phyloP scores from a whole-genome alignment of 2,113 vertebrate species.

The Stegastes partitus region DNA sequence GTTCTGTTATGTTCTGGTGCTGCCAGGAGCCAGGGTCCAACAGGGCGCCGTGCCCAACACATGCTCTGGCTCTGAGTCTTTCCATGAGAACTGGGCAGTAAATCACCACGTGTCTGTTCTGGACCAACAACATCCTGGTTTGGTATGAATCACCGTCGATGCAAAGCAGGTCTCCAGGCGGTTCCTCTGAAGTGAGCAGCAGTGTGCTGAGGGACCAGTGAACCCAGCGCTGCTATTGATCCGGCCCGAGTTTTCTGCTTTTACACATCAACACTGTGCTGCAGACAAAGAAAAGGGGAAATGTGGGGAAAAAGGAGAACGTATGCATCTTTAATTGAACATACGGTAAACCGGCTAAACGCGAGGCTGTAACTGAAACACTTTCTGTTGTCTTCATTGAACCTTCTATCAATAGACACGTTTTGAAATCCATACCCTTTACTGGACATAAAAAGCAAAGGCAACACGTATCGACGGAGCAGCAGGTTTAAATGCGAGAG shows the following conservation, averaged over 20 bases:
- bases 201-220: constrained; percentile 8
- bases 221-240: neutral
- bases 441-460: constrained; percentile 34
- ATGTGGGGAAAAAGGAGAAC: neutral
- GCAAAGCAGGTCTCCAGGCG: constrained; percentile 5
- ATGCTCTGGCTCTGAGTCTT: neutral
- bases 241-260: neutral
- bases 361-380: neutral
- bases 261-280: constrained; percentile 9
- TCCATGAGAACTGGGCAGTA: neutral
- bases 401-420: constrained; percentile 26
- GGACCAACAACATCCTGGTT: neutral
- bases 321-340: neutral
- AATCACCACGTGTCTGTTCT: constrained; percentile 3
- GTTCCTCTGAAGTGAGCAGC: constrained; percentile 1
- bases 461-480: constrained; percentile 34
- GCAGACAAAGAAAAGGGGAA: neutral
- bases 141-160: constrained; percentile 13
- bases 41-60: neutral
- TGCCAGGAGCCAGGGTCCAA: neutral
- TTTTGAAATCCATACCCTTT: constrained; percentile 41
- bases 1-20: neutral
- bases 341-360: neutral
- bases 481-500: constrained; percentile 29
- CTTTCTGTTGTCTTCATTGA: constrained; percentile 38